These are phyloP conservation scores for Zeuzera pyrina DNA, from an alignment of 2,888 invertebrate species.

Conservation along the genomic window DNA sequence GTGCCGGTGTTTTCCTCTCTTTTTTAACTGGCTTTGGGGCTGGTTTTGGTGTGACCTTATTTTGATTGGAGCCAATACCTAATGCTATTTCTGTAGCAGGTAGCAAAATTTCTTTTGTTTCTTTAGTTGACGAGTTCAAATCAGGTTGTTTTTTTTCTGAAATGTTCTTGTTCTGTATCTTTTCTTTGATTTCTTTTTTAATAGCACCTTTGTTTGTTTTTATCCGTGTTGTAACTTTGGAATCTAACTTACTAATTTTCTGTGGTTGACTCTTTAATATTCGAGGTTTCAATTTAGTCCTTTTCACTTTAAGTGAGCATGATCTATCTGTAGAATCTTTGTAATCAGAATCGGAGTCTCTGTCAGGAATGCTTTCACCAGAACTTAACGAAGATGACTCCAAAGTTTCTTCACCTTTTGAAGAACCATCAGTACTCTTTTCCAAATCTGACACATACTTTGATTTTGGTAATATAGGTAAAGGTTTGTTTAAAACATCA, in stretches of 20 bases:
- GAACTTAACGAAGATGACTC: conserved; percentile 64
- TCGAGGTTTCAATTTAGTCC: conserved; percentile 48
- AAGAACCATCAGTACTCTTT: conserved; percentile 32
- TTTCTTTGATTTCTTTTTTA: conserved; percentile 51
- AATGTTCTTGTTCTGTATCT: conserved; percentile 36
- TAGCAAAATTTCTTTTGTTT: conserved; percentile 31
- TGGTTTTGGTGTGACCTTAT: conserved; percentile 63
- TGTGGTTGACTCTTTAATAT: conserved; percentile 41
- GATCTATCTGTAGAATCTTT: conserved; percentile 58
- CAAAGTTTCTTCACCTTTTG: conserved; percentile 61
- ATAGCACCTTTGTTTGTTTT: conserved; percentile 39
- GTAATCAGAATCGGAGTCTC: conserved; percentile 76
- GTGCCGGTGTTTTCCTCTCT: conserved; percentile 75
- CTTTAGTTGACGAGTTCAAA: conserved; percentile 23
- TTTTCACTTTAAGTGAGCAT: conserved; percentile 37
- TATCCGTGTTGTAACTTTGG: conserved; percentile 40
- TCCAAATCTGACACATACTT: conserved; percentile 35
- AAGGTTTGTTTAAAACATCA: conserved; percentile 50
- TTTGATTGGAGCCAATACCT: conserved; percentile 41
- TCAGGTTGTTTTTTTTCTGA: conserved; percentile 35
- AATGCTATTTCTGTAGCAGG: conserved; percentile 29
- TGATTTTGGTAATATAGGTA: conserved; percentile 37
- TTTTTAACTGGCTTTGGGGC: conserved; percentile 46
- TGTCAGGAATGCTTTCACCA: conserved; percentile 72
- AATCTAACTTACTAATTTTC: conserved; percentile 38